phyloP scores from a whole-genome alignment of 2,888 invertebrate species.

The Meandrusa payeni region DNA sequence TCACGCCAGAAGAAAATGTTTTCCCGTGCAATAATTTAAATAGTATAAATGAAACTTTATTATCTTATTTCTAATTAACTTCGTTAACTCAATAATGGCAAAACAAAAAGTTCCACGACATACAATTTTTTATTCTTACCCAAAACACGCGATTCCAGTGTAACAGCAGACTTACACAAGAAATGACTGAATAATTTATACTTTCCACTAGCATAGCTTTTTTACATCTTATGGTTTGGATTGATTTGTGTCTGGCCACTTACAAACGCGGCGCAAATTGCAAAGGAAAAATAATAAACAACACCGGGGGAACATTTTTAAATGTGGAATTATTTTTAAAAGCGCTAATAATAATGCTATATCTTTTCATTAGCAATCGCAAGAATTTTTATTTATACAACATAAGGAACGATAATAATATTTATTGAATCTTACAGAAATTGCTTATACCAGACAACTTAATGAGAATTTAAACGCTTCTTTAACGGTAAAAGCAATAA shows the following conservation, averaged over 20 bases:
- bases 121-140: constrained; percentile 29
- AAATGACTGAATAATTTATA: constrained; percentile 65
- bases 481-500: not conserved
- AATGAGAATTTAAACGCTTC: not conserved
- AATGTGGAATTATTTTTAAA: not conserved
- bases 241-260: constrained; percentile 40
- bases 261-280: constrained; percentile 25
- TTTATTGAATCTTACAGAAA: not conserved
- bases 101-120: constrained; percentile 40
- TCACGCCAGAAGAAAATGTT: not conserved
- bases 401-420: not conserved
- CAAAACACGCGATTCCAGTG: constrained; percentile 61
- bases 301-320: not conserved
- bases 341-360: not conserved
- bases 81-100: constrained; percentile 29
- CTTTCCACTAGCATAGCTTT: constrained; percentile 49
- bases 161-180: constrained; percentile 57
- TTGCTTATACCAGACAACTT: not conserved
- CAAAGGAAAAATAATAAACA: constrained; percentile 18
- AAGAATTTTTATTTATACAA: constrained; percentile 10
- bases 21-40: constrained; percentile 2
- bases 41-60: constrained; percentile 8
- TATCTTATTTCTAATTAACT: constrained; percentile 19
- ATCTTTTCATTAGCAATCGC: constrained; percentile 7
- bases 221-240: constrained; percentile 45